Percentiles rank a stretch among this genome's conserved stretches.
phyloP scores from a whole-genome alignment of 2,797 vertebrate genomes.

The Dipus sagitta region DNA sequence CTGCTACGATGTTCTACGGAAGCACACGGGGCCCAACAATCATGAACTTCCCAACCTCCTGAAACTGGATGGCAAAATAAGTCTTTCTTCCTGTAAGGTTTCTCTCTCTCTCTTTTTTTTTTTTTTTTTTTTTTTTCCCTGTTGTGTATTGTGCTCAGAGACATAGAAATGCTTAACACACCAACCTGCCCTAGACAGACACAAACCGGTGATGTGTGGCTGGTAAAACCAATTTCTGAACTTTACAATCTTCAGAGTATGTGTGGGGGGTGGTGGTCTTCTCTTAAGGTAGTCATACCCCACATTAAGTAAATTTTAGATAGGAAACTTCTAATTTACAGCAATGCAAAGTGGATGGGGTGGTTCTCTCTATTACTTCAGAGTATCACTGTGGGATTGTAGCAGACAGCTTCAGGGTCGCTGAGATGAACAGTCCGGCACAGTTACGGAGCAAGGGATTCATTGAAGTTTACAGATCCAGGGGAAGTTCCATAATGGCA shows the following conservation, averaged over 20 bases:
- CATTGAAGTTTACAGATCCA: too few species aligned
- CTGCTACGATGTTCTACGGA: not conserved
- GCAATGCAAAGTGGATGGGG: not conserved
- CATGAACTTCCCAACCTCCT: not conserved
- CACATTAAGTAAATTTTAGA: not conserved
- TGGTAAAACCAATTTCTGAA: not conserved
- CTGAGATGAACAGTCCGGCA: too few species aligned
- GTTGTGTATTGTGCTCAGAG: not conserved
- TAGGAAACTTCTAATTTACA: conserved; percentile 5
- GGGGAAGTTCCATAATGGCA: too few species aligned
- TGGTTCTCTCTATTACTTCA: not conserved
- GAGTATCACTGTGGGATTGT: not conserved
- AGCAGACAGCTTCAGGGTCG: too few species aligned
- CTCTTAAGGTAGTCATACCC: not conserved
- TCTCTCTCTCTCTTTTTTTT: too few species aligned
- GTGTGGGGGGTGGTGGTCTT: not conserved
- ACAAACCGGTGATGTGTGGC: not conserved
- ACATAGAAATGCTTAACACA: not conserved
- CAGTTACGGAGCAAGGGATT: too few species aligned
- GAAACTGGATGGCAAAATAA: not conserved
- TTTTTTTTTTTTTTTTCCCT: too few species aligned
- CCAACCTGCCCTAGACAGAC: not conserved
- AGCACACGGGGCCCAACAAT: not conserved
- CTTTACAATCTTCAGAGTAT: not conserved
- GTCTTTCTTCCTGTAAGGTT: too few species aligned